Percentiles rank a stretch among this genome's conserved stretches.
Conservation (phyloP, 2,113 vertebrate genomes). For the Rhabdornis inornatus region DNA sequence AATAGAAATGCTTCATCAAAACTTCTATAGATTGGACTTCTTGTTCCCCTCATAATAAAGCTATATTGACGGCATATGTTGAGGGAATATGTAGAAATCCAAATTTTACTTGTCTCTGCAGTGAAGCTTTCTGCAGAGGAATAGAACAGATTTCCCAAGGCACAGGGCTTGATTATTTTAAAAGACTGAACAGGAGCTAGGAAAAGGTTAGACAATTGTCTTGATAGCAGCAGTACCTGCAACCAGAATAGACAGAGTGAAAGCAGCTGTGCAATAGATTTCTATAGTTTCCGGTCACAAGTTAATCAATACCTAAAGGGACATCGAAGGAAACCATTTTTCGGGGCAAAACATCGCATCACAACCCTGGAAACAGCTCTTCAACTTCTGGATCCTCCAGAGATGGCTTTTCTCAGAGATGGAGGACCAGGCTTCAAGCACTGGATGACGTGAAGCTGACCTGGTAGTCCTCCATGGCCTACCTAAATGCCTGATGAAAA, state of each 20-base stretch:
- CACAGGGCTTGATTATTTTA: not conserved
- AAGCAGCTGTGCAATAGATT: not conserved
- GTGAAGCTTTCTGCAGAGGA: not conserved
- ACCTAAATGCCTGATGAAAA: not conserved
- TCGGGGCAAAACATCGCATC: not conserved
- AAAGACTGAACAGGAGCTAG: not conserved
- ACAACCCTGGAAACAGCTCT: not conserved
- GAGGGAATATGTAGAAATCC: not conserved
- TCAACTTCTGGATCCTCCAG: not conserved
- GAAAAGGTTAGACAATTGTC: not conserved
- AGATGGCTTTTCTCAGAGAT: not conserved
- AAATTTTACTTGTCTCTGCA: not conserved
- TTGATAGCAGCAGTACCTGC: not conserved
- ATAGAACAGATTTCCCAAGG: not conserved
- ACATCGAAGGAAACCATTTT: not conserved
- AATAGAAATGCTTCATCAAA: not conserved
- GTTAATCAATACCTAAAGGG: not conserved
- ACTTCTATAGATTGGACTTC: not conserved
- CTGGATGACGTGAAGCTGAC: not conserved
- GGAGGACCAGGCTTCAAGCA: rapidly evolving
- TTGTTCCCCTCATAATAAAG: not conserved
- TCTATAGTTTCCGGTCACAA: not conserved
- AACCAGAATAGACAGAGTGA: not conserved
- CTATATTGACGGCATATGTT: not conserved
- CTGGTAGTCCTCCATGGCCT: not conserved